Evolutionary conservation across 2,888 invertebrate species (phyloP), one percentile per base, ranked within the genome.

Genomic region (Phaedon cochleariae): DNA sequence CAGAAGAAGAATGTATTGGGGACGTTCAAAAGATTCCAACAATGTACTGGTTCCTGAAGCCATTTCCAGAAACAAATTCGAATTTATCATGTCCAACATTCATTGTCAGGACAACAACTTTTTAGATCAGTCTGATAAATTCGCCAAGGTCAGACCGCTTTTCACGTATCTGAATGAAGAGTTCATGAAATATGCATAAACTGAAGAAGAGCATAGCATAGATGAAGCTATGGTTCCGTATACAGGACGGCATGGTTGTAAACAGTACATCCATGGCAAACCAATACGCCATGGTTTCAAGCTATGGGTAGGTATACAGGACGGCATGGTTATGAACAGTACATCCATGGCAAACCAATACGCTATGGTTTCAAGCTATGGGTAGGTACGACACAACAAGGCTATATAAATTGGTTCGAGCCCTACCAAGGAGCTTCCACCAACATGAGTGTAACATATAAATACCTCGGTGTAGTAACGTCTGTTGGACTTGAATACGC

Each of bases 141-240:
- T 76, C 59, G 67, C 71, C 9, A 78, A 79, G 74, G 69, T 78
- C 20, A 71, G 73, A 12, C 76, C 77, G 41, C 51, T 77, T 1
- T 75, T 75, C 55, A 57, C 65, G 10, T 31, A 48, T 31, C 67
- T 77, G 41, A 77, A 75, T 67, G 52, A 66, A 62, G 74, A 67
- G 62, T 77, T 74, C 72, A 12, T 73, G 37, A 67, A 75, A 63
- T 71, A 72, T 72, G 67, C 74, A 67, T 73, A 72, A 53, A 48
- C 72, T 52, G 75, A 76, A 70, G 72, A 78, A 65, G 57, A 76
- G 59, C 70, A 76, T 65, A 73, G 74, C 61, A 65, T 80, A 60
- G 81, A 80, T 68, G 81, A 80, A 68, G 72, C 76, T 3, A 79
- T 81, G 78, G 72, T 78, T 18, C 77, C 79, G 21, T 81, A 82